Base-by-base conservation (phyloP, 1,140 invertebrate species). In the Neodiprion fabricii region DNA sequence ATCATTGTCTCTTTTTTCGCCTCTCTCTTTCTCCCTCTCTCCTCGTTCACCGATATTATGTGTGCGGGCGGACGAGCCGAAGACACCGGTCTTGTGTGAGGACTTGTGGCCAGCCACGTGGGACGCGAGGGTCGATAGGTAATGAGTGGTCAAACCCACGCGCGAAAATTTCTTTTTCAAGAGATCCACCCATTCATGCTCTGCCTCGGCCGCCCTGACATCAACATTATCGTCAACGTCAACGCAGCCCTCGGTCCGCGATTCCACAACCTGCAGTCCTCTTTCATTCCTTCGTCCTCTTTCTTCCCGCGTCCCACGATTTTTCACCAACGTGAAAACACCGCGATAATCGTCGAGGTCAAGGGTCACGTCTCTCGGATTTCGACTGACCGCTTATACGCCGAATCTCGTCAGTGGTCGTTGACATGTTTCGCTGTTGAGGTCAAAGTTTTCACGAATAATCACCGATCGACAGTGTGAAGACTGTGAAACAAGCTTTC, bases 111-210 rank as follows among this genome's bases (percentile, higher is more conserved):
- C 28, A 76, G 81, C 77, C 80, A 78, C 74, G 77, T 73, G 72
- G 72, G 68, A 74, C 72, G 67, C 49, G 71, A 50, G 72, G 3
- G 11, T 73, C 73, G 76, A 81, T 79, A 77, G 49, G 72, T 72
- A 81, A 81, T 80, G 79, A 80, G 77, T 74, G 74, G 76, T 74
- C 67, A 77, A 77, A 70, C 80, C 80, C 80, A 82, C 80, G 80
- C 79, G 40, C 69, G 65, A 71, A 48, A 53, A 48, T n/a, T 40
- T n/a, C 40, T 74, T 70, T 53, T n/a, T 11, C 14, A n/a, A 47
- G 53, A 66, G 40, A 73, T 66, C 67, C 69, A 73, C 28, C 28
- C 28, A 40, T 40, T 40, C 28, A 40, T 40, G 28, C 28, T 40
- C 28, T 40, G 28, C 28, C 17, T 21, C 17, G 17, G 17, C 17